Evolutionary conservation across 2,888 invertebrate species (phyloP), one percentile per base, ranked within the genome.

Genomic region (Drepana falcataria): DNA sequence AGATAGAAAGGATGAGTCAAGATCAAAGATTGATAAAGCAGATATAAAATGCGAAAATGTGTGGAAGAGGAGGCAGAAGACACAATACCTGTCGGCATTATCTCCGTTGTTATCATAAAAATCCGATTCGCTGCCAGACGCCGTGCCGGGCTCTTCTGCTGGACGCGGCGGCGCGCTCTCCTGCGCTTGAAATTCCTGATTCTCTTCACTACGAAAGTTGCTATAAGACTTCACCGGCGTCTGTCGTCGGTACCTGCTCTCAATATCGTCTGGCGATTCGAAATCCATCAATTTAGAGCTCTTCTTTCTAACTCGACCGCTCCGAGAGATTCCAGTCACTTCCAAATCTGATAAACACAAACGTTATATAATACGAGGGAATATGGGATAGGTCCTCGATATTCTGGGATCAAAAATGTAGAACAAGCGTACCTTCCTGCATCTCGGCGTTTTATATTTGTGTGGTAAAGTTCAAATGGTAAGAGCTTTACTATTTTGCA

Each of bases 281-380:
- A 98, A 98, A 82, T 98, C 98, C 86, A 97, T 94, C 48, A 99
- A 91, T 80, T 98, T 98, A 0, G 98, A 97, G 33, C 98, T 98
- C 85, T 98, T 98, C 89, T 98, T 98, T 55, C 98, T 92, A 0
- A 98, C 97, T 56, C 97, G 92, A 35, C 97, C 97, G 68, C 97
- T 97, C 56, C 97, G 93, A 2, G 97, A 97, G 48, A 97, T 94
- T 5, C 97, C 97, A 54, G 96, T 96, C 55, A 96, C 96, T 85
- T 96, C 96, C 73, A 96, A 91, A 90, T 95, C 95, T 92, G 77
- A 64, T 71, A 69, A 37, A 44, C 6, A 44, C 44, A 44, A 44
- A 44, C 37, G 37, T 40, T 49, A 5, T 2, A 37, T 37, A 5
- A 3, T 7, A 40, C 33, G n/a, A 49, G 2, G 2, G 40, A 37